A percentile compares a stretch with the other conserved stretches of the same genome.
phyloP scores from a whole-genome alignment of 2,888 invertebrate species.

The Bruchidius siliquastri region DNA sequence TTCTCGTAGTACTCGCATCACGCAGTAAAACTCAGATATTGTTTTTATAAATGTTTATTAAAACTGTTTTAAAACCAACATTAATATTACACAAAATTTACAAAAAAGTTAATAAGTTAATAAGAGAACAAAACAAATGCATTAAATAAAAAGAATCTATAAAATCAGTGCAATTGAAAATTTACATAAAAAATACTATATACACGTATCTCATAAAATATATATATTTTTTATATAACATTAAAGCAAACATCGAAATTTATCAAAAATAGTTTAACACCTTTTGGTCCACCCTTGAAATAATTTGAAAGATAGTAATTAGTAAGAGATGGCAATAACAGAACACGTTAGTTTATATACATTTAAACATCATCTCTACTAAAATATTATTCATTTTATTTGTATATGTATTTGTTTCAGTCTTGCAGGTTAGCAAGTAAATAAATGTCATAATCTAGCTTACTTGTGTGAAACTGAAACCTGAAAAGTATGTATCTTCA shows the following conservation, averaged over 20 bases:
- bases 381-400: too few species aligned
- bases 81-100: constrained; percentile 33
- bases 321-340: constrained; percentile 4
- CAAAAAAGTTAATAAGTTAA: constrained; percentile 39
- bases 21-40: too few species aligned
- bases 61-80: constrained; percentile 31
- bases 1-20: too few species aligned
- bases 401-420: too few species aligned
- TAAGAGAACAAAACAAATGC: constrained; percentile 32
- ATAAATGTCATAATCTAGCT: too few species aligned
- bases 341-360: background rate
- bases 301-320: background rate
- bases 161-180: constrained; percentile 32
- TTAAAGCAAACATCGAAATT: constrained; percentile 12
- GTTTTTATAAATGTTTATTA: constrained; percentile 21
- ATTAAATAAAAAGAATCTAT: constrained; percentile 35
- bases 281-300: background rate
- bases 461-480: too few species aligned
- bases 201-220: constrained; percentile 5
- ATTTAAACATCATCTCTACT: background rate
- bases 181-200: constrained; percentile 23
- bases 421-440: too few species aligned
- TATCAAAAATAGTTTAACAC: constrained; percentile 10
- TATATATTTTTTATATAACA: constrained; percentile 9
- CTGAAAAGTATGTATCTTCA: too few species aligned